Evolutionary conservation across 2,113 vertebrate species (phyloP).

Genomic region (Nicator chloris): DNA sequence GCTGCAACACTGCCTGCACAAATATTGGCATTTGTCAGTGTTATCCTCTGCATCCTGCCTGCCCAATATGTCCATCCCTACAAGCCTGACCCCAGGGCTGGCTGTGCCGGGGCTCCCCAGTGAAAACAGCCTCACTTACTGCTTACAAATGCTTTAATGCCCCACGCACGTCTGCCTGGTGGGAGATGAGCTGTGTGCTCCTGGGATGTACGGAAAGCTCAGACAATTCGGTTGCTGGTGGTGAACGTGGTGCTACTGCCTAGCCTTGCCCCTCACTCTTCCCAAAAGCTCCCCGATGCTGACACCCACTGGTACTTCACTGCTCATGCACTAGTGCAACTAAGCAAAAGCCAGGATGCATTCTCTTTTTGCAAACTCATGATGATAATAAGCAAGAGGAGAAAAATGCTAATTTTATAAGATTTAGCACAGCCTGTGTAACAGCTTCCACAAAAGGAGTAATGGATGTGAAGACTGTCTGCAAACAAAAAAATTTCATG

Average conservation of each 20-base stretch:
- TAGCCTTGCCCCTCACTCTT: neutral
- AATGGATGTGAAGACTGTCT: neutral
- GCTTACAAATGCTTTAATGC: neutral
- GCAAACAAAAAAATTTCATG: neutral
- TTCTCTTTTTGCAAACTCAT: neutral
- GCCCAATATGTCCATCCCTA: rapidly evolving
- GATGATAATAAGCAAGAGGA: neutral
- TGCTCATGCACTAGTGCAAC: neutral
- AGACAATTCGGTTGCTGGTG: rapidly evolving
- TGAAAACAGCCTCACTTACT: rapidly evolving
- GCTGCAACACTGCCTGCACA: neutral
- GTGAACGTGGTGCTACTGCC: rapidly evolving
- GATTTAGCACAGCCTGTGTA: rapidly evolving
- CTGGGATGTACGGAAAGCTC: neutral
- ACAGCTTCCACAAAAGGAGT: neutral
- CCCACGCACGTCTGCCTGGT: rapidly evolving
- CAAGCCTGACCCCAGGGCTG: neutral
- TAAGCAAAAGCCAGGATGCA: neutral
- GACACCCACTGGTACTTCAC: neutral
- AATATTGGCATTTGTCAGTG: rapidly evolving
- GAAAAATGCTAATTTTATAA: neutral
- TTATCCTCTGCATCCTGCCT: neutral
- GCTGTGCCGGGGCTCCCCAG: rapidly evolving
- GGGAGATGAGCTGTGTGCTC: neutral
- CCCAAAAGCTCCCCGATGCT: neutral